Evolutionary conservation across 92 coral and sea anemone genomes (phyloP), one percentile per base, ranked within the genome.

Genomic region (Parazoanthus swiftii): DNA sequence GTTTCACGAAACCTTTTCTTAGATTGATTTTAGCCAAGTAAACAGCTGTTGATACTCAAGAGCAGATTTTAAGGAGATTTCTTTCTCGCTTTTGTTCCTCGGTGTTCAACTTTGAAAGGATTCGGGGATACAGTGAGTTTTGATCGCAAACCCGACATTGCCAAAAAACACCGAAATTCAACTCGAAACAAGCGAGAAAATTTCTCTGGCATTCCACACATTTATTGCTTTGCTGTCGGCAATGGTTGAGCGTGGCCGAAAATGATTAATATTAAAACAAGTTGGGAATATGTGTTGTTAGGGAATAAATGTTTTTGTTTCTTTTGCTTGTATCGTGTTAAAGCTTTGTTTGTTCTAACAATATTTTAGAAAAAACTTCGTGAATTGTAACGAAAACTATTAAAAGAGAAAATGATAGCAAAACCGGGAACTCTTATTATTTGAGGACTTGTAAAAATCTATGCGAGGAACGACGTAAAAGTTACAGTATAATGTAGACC

Each of bases 331-430:
- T 91, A 85, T 85, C 88, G 89, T 88, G 94, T 86, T 85, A 85
- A 86, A 35, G 95, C 93, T 90, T 94, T 92, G 93, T 92, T 90
- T 76, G 88, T 63, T 86, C 86, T 90, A 92, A 92, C 93, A 94
- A 89, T 93, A 93, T 93, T 91, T 89, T 51, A 91, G 38, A 67
- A 43, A 29, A 71, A 72, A 42, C 79, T 84, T 71, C 79, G 56
- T 70, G 75, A 84, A 74, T 29, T 84, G 87, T 84, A 84, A 82
- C 78, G 87, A 72, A 84, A 23, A 51, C 58, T 84, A 84, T 84
- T 84, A 48, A 71, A 67, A 43, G 79, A 84, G 50, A 48, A 84
- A 84, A 84, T 72, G 75, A 75, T 42, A 39, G 79, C 50, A 48
- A 48, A 84, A 84, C 35, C 15, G 26, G 79, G 66, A 25, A 14